Percentiles rank a stretch among this genome's conserved stretches.
Evolutionary conservation across 2,113 vertebrate species (phyloP).

Genomic region (Formicarius rufipectus): DNA sequence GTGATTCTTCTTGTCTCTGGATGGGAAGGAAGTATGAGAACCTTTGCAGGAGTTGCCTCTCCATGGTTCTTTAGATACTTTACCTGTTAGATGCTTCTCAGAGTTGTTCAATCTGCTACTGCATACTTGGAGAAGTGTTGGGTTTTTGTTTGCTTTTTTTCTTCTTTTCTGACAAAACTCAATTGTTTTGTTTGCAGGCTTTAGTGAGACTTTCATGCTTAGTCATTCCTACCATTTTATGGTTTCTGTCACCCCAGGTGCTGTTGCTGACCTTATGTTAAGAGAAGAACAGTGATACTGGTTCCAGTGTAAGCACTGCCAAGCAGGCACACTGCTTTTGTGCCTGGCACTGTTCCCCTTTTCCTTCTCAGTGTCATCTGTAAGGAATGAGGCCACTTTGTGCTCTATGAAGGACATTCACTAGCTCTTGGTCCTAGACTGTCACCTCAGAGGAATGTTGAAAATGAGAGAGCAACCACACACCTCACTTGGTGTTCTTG

Average conservation of each 20-base stretch:
- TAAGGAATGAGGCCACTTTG: neutral
- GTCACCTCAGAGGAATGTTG: neutral
- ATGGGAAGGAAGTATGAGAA: neutral
- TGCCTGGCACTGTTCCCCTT: neutral
- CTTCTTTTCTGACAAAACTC: neutral
- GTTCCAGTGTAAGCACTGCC: neutral
- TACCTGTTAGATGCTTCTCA: neutral
- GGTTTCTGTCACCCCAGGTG: neutral
- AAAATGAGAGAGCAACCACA: neutral
- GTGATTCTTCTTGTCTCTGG: neutral
- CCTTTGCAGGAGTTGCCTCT: neutral
- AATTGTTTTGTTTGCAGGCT: neutral
- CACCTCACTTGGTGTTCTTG: neutral
- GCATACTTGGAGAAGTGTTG: neutral
- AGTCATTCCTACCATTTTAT: neutral
- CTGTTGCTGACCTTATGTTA: neutral
- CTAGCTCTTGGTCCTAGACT: neutral
- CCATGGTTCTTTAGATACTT: neutral
- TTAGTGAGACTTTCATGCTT: neutral
- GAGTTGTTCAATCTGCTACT: neutral
- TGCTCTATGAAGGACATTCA: neutral
- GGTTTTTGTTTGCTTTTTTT: too few relatives aligned
- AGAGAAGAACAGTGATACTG: neutral
- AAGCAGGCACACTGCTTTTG: neutral
- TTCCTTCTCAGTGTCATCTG: neutral